phyloP scores from a whole-genome alignment of 2,888 invertebrate genomes.

The Sinhomidia bicolor region DNA sequence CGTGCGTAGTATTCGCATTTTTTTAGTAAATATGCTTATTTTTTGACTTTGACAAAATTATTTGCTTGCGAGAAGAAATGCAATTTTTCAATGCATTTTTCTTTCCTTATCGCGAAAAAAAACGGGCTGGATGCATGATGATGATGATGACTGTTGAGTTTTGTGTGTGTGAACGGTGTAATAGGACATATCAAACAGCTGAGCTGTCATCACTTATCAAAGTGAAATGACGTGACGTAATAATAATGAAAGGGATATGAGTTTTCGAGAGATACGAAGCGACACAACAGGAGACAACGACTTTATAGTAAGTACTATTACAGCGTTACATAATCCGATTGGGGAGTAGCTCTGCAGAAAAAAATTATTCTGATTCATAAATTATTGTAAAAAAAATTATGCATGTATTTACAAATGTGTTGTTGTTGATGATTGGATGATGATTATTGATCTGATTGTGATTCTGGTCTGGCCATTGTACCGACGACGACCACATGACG shows the following conservation, averaged over 20 bases:
- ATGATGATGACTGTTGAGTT: too few species aligned
- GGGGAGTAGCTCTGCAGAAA: background rate
- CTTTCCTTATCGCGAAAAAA: background rate
- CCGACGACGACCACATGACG: background rate
- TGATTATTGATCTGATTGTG: background rate
- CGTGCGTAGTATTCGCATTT: too few species aligned
- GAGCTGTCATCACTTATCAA: constrained; percentile 29
- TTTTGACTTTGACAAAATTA: too few species aligned
- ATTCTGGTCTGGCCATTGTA: background rate
- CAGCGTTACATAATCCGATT: constrained; percentile 20
- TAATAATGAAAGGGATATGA: constrained; percentile 38
- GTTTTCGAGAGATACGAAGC: too few species aligned
- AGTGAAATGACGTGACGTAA: constrained; percentile 24
- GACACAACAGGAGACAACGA: background rate
- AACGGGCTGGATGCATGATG: background rate
- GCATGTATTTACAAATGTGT: too few species aligned
- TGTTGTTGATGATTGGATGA: background rate
- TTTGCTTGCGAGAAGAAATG: too few species aligned
- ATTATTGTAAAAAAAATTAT: too few species aligned
- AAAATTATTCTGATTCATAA: too few species aligned
- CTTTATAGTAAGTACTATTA: background rate
- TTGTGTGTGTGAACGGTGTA: background rate
- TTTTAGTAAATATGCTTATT: too few species aligned
- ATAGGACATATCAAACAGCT: background rate
- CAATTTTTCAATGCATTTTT: background rate